These are phyloP conservation scores for Perizoma affinitatum DNA, from an alignment of 2,888 invertebrate genomes.

Conservation along the genomic window DNA sequence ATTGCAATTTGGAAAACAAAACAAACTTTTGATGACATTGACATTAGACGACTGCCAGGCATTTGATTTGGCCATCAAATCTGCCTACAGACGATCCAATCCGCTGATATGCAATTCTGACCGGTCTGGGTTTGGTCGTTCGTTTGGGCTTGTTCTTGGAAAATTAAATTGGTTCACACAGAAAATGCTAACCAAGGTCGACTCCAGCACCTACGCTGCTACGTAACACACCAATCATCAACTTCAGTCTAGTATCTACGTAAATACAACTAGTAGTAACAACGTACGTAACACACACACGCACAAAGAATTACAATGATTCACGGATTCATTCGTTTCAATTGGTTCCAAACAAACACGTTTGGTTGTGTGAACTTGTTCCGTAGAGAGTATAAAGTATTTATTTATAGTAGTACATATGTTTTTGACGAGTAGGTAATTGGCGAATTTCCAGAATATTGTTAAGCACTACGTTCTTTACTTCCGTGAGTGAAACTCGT, in stretches of 20 bases:
- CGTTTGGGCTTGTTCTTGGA: too few species aligned
- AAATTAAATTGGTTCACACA: slow-evolving; percentile 3
- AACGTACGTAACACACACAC: too few species aligned
- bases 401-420: background rate
- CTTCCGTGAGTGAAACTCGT: slow-evolving; percentile 26
- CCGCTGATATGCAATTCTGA: too few species aligned
- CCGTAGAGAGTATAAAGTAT: background rate
- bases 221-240: slow-evolving; percentile 7
- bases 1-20: too few species aligned
- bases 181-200: slow-evolving; percentile 18
- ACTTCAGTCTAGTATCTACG: background rate
- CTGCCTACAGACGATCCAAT: too few species aligned
- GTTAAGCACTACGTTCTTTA: slow-evolving; percentile 37
- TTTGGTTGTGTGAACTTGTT: slow-evolving; percentile 11
- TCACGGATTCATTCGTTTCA: background rate
- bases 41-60: too few species aligned
- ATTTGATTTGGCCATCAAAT: too few species aligned
- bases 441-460: slow-evolving; percentile 51
- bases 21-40: too few species aligned
- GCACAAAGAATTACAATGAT: background rate
- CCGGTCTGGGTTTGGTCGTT: too few species aligned
- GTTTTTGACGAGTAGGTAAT: slow-evolving; percentile 14
- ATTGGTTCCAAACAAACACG: slow-evolving; percentile 8
- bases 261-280: background rate
- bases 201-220: slow-evolving; percentile 7